These are phyloP conservation scores for Ephydatia muelleri DNA, from an alignment of 37 sponge, comb jelly and placozoan species.

Conservation along the genomic window DNA sequence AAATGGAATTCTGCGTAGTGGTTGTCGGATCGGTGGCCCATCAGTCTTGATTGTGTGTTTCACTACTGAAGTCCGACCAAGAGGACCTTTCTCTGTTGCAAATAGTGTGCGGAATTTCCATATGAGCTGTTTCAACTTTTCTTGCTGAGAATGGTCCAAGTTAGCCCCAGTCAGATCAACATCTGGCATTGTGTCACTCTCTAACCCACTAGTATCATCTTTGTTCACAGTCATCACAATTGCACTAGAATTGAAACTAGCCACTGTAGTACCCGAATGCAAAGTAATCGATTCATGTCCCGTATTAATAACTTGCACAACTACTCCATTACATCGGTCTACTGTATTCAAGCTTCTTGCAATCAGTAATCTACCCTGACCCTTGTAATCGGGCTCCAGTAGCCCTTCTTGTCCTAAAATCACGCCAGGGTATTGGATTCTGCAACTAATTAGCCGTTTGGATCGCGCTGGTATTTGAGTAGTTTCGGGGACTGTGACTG, in stretches of 20 bases:
- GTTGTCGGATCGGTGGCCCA: slow-evolving; percentile 24
- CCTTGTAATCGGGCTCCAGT: background rate
- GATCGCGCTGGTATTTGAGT: background rate
- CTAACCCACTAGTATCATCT: background rate
- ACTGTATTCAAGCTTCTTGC: slow-evolving; percentile 10
- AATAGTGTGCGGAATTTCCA: background rate
- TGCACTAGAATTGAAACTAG: background rate
- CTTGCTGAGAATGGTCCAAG: background rate
- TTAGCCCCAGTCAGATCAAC: slow-evolving; percentile 11
- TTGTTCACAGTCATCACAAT: background rate
- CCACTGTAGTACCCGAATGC: background rate
- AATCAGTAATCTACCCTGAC: background rate
- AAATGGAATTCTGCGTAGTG: slow-evolving; percentile 15
- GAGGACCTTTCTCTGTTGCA: slow-evolving; percentile 3
- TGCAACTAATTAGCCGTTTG: background rate
- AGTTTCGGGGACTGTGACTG: background rate
- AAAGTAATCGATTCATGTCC: background rate
- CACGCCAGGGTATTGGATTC: background rate
- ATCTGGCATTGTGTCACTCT: background rate
- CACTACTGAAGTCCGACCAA: slow-evolving; percentile 20
- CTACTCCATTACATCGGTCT: background rate
- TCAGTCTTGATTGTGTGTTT: background rate
- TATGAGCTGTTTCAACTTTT: background rate
- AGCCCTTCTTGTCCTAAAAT: background rate
- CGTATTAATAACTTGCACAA: slow-evolving; percentile 9